Evolutionary conservation across 2,797 vertebrate genomes (phyloP).

Genomic region (Notamacropus eugenii): DNA sequence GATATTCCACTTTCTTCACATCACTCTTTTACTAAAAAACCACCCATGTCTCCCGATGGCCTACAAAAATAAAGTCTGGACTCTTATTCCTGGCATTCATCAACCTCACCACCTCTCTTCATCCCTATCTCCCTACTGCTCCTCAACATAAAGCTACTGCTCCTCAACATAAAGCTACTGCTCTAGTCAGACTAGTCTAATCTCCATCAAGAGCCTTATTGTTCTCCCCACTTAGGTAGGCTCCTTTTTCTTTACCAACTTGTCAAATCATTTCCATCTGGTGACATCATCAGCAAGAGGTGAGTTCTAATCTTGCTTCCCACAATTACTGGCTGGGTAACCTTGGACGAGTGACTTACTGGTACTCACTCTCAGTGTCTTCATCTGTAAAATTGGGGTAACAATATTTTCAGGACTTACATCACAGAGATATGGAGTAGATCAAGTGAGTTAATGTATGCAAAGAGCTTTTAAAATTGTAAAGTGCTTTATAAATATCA

Average conservation of each 20-base stretch:
- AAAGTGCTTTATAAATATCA: not conserved
- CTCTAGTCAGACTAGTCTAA: not conserved
- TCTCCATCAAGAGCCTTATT: not conserved
- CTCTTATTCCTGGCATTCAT: not conserved
- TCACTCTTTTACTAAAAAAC: not conserved
- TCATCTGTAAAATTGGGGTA: not conserved
- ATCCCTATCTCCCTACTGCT: not conserved
- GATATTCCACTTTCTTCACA: not conserved
- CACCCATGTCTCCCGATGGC: conserved; percentile 5
- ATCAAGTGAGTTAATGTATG: not conserved
- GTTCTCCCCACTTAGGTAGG: not conserved
- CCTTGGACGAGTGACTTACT: not conserved
- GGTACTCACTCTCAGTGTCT: not conserved
- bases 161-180: not conserved
- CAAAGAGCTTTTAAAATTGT: not conserved
- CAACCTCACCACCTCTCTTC: not conserved
- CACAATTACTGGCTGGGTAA: not conserved
- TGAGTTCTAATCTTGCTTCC: not conserved
- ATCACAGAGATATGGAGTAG: not conserved
- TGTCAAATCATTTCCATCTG: not conserved
- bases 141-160: not conserved
- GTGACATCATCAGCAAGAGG: not conserved
- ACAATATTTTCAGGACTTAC: not conserved
- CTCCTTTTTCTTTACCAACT: not conserved
- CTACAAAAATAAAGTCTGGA: not conserved